Base-by-base conservation (phyloP, 1,140 invertebrate species). In the Trichonephila clavata region DNA sequence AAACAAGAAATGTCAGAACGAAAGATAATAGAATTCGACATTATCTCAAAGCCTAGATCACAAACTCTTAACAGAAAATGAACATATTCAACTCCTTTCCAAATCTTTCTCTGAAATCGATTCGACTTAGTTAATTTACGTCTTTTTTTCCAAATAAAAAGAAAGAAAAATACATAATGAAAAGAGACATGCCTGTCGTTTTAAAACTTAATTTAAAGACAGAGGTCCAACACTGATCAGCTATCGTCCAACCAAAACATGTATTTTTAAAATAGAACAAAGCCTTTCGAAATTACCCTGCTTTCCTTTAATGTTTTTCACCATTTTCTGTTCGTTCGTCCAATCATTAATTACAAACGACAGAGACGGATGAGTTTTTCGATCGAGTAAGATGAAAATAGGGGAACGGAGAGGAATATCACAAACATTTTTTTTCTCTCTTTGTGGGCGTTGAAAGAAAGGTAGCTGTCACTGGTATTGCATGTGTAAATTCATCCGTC, bases 291-390 rank as follows among this genome's bases (percentile, higher is more conserved):
- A 18, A 68, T n/a, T 68, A 50, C 20, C 27, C 39, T 68, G 32
- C 63, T 16, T 13, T 10, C 32, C 86, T 27, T 14, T 24, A 24
- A 71, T 32, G 68, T n/a, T 24, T 88, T 88, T 65, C 88, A 20
- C 61, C n/a, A 86, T 61, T 86, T 63, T 16, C 63, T 65, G 57
- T 80, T 32, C 32, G 88, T 80, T 21, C 24, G 57, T 80, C 50
- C 88, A 3, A 60, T 68, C 88, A 90, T 90, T 90, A 90, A 90
- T 90, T 90, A 90, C 88, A 20, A 21, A 59, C 68, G 88, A 90
- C 88, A 80, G 32, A 80, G 88, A 90, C 57, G 68, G 88, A 90
- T 90, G 88, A 21, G 60, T 90, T 90, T 90, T 90, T 80, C 71
- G 68, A 90, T 90, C 57, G 71, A n/a, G 21, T 80, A 7, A 27